Conservation (phyloP, 1,140 invertebrate genomes). For the Drosophila paulistorum region DNA sequence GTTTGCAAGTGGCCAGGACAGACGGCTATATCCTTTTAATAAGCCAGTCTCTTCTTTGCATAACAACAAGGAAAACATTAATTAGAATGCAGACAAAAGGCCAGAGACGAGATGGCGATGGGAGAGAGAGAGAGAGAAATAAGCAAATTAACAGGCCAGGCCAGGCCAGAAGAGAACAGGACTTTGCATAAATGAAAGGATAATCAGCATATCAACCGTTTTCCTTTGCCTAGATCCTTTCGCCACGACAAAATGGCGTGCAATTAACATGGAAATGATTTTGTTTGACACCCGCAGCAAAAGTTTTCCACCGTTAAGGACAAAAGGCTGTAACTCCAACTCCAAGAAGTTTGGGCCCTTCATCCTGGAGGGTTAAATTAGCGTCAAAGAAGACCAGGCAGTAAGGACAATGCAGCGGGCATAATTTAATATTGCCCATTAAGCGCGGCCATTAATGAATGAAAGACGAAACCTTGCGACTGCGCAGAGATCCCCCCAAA, state of each 20-base stretch:
- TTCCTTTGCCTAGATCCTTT: slow-evolving; percentile 27
- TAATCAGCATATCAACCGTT: slow-evolving; percentile 69
- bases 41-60: slow-evolving; percentile 59
- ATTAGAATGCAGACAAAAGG: slow-evolving; percentile 72
- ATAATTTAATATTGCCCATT: slow-evolving; percentile 82
- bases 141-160: slow-evolving; percentile 74
- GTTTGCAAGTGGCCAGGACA: slow-evolving; percentile 42
- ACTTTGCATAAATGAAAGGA: slow-evolving; percentile 82
- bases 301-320: slow-evolving; percentile 22
- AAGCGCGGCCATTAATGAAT: slow-evolving; percentile 77
- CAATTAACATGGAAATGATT: slow-evolving; percentile 80
- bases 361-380: slow-evolving; percentile 71
- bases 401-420: slow-evolving; percentile 64
- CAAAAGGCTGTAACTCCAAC: slow-evolving; percentile 45
- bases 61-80: slow-evolving; percentile 75
- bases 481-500: slow-evolving; percentile 41
- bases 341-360: not conserved
- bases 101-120: slow-evolving; percentile 22
- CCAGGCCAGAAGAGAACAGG: slow-evolving; percentile 37
- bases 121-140: slow-evolving; percentile 45
- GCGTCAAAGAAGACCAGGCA: slow-evolving; percentile 40
- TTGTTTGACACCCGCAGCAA: slow-evolving; percentile 65
- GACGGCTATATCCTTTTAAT: slow-evolving; percentile 69
- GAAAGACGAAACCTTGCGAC: slow-evolving; percentile 39
- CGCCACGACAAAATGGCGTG: slow-evolving; percentile 65